A percentile compares a stretch with the other conserved stretches of the same genome.
Conservation (phyloP, 2,888 invertebrate genomes). For the Sthenelais limicola region DNA sequence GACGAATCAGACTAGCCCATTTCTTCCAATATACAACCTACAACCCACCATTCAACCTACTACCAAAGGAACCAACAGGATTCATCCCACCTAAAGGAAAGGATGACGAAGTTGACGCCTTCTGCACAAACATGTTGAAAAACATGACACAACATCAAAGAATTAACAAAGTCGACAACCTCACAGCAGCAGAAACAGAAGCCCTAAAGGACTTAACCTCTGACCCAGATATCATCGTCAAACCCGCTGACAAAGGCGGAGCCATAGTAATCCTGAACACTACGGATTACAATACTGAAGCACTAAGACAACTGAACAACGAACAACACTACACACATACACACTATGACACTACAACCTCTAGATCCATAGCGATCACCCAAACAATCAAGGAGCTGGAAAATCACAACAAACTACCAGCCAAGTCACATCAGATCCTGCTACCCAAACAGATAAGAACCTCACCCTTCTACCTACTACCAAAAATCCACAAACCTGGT, state of each 20-base stretch:
- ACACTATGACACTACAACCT: not conserved
- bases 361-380: not conserved
- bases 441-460: not conserved
- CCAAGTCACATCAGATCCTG: not conserved
- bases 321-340: not conserved
- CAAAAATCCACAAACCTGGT: constrained; percentile 19
- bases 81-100: not conserved
- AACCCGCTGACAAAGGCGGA: constrained; percentile 28
- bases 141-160: not conserved
- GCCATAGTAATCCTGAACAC: constrained; percentile 23
- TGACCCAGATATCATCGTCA: not conserved
- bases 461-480: constrained; percentile 10
- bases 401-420: not conserved
- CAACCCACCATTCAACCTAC: not conserved
- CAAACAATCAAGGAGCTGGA: not conserved
- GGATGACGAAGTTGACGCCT: not conserved
- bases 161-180: not conserved
- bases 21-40: not conserved
- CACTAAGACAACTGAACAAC: constrained; percentile 18
- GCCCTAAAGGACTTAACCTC: not conserved
- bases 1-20: constrained; percentile 1
- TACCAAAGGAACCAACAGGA: not conserved
- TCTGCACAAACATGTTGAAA: not conserved
- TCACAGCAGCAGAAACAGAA: not conserved
- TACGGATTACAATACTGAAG: constrained; percentile 13